Conservation (phyloP, 2,888 invertebrate species). For the Patella ulyssiponensis region DNA sequence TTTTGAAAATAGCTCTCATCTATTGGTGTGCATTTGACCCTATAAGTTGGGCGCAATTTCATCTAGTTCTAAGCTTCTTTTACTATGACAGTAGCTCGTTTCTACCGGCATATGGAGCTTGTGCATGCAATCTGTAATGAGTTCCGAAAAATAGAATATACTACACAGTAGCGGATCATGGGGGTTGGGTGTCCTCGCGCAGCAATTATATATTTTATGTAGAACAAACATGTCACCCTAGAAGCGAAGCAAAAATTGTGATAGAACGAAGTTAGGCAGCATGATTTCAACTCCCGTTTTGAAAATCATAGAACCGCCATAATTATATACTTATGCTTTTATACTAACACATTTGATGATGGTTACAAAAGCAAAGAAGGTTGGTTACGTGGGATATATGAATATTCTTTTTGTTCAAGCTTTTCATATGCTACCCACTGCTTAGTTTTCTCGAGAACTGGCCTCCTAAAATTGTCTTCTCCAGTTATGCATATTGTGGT, state of each 20-base stretch:
- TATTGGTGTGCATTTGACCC: background rate
- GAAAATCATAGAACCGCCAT: background rate
- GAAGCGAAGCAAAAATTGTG: too few relatives aligned
- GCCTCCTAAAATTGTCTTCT: too few relatives aligned
- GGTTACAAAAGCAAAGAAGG: too few relatives aligned
- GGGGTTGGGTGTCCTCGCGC: too few relatives aligned
- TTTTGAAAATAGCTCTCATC: too few relatives aligned
- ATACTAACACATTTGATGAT: background rate
- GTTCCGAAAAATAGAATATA: background rate
- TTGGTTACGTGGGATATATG: conserved; percentile 7
- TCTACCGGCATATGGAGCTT: background rate
- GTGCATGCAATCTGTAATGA: background rate
- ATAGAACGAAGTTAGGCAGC: too few relatives aligned
- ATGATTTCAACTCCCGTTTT: too few relatives aligned
- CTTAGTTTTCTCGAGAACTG: background rate
- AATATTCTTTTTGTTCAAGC: background rate
- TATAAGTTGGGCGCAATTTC: background rate
- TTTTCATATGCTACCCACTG: conserved; percentile 18
- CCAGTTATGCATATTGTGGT: conserved; percentile 6
- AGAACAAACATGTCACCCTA: background rate
- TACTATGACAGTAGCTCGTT: background rate
- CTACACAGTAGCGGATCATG: background rate
- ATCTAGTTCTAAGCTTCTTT: background rate
- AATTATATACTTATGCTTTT: background rate
- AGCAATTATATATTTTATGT: background rate